Evolutionary conservation across 2,888 invertebrate species (phyloP), one percentile per base, ranked within the genome.

Genomic region (Melieria picta): DNA sequence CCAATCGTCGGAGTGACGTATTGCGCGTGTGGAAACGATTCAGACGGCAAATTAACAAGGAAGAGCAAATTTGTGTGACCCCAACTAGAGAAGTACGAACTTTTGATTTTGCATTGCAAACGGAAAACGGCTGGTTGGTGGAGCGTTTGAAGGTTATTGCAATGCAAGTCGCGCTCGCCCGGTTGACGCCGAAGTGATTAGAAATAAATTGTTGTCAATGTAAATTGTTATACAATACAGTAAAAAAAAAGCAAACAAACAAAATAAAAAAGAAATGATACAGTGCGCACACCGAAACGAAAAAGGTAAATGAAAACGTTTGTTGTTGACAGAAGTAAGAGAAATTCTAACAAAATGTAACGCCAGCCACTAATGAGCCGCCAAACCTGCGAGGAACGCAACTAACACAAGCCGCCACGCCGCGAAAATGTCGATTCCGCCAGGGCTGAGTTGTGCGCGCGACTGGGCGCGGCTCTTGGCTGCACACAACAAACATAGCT

Each of bases 81-180:
- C 56, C 5, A 56, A 30, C 16, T 56, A 13, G 56, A 30, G 3
- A 13, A 30, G 56, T 30, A 56, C 30, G 56, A 56, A 56, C 13
- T 56, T 30, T 16, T 30, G 56, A 30, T 30, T 30, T 30, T 56
- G 56, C 30, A 16, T 30, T 56, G 13, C 4, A 30, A 56, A 56
- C 4, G 13, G 6, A 56, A 56, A 13, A 30, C 13, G 7, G 4
- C n/a, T 3, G 13, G 9, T 16, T n/a, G 56, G 16, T 13, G 55
- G 4, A 30, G 30, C n/a, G 55, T 13, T 56, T 56, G 56, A 13
- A 56, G 56, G 16, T 56, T 30, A 30, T 56, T 56, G 60, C 60
- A 7, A 46, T 62, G 16, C 30, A 62, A 30, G 30, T 30, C 3
- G 30, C 30, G 30, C 30, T 30, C 30, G 30, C 30, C 30, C 30